These are phyloP conservation scores for Drosophila auraria DNA, from an alignment of 1,140 invertebrate species.

Conservation along the genomic window DNA sequence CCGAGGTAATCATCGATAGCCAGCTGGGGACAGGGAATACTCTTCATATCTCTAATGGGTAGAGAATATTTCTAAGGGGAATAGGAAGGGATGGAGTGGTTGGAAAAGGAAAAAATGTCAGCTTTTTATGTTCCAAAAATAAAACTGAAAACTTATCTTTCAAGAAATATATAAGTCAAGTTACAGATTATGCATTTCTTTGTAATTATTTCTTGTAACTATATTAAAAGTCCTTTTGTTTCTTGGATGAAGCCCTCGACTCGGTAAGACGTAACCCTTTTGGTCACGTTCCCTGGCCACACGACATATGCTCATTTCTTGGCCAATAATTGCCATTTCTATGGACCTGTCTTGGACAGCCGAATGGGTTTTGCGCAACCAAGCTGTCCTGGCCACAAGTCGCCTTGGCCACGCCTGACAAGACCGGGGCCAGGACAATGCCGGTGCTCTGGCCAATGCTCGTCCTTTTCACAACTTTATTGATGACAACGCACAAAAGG, in stretches of 20 bases:
- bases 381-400: constrained; percentile 29
- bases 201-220: not conserved
- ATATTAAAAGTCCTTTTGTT: not conserved
- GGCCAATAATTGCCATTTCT: constrained; percentile 36
- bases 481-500: constrained; percentile 43
- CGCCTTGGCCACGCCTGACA: constrained; percentile 19
- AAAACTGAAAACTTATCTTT: not conserved
- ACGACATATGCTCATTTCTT: constrained; percentile 44
- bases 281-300: constrained; percentile 42
- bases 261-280: constrained; percentile 11
- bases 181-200: too few species aligned
- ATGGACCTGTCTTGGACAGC: constrained; percentile 27
- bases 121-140: not conserved
- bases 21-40: constrained; percentile 1
- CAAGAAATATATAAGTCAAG: not conserved
- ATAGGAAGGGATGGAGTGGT: not conserved
- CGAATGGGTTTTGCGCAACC: constrained; percentile 40
- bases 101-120: not conserved
- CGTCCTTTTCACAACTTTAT: constrained; percentile 49
- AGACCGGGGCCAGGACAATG: constrained; percentile 25
- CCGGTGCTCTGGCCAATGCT: constrained; percentile 5
- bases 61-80: not conserved
- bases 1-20: constrained; percentile 19
- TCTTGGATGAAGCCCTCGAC: not conserved
- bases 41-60: not conserved